phyloP scores from a whole-genome alignment of 2,888 invertebrate species.

The Charanyca ferruginea region DNA sequence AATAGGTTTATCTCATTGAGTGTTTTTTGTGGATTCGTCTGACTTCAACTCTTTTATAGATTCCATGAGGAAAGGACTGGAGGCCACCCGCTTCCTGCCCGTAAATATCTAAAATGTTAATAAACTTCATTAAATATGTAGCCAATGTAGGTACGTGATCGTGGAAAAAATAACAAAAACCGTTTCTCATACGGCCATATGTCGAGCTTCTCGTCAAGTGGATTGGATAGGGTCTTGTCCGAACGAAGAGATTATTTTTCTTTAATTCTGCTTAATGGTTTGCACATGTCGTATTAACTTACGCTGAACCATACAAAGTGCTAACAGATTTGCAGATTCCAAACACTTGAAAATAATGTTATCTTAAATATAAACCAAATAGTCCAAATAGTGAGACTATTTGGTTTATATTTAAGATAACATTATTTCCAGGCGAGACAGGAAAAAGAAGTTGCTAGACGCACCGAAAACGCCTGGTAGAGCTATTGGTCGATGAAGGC shows the following conservation, averaged over 20 bases:
- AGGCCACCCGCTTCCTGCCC: not conserved
- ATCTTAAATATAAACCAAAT: too few species aligned
- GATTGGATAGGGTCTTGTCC: constrained; percentile 72
- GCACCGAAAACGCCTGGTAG: too few species aligned
- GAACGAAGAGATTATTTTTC: constrained; percentile 62
- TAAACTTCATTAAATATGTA: constrained; percentile 20
- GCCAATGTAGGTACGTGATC: constrained; percentile 47
- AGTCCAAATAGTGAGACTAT: too few species aligned
- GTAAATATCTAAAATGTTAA: constrained; percentile 10
- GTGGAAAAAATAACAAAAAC: constrained; percentile 76
- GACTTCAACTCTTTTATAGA: constrained; percentile 14
- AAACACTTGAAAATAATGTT: constrained; percentile 26
- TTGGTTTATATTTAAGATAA: too few species aligned
- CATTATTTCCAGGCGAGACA: constrained; percentile 26
- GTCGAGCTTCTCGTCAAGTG: constrained; percentile 78
- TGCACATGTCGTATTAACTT: constrained; percentile 67
- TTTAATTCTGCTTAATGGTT: constrained; percentile 53
- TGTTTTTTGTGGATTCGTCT: constrained; percentile 33
- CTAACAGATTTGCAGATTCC: constrained; percentile 63
- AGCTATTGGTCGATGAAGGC: too few species aligned
- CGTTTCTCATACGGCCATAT: constrained; percentile 79
- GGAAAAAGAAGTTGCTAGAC: too few species aligned
- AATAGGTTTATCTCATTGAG: constrained; percentile 36
- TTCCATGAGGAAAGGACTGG: too few species aligned
- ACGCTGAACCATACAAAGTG: constrained; percentile 57